phyloP scores from a whole-genome alignment of 2,888 invertebrate genomes.

The Conomelus anceps region DNA sequence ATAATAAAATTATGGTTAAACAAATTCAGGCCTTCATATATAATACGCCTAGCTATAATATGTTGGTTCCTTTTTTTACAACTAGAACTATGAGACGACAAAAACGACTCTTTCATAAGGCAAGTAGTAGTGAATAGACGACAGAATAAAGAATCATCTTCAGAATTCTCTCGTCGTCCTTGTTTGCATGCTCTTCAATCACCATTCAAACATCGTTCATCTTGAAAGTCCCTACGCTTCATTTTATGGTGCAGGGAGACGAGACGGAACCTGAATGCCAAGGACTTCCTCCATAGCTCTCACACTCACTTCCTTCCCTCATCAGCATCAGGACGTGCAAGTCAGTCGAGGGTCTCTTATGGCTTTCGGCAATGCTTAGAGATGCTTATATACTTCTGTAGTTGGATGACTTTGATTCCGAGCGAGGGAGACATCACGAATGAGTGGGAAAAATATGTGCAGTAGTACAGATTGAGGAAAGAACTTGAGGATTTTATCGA shows the following conservation, averaged over 20 bases:
- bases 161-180: background rate
- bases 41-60: background rate
- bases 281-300: background rate
- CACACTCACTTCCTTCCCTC: background rate
- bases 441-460: background rate
- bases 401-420: background rate
- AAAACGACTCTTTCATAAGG: background rate
- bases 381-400: too few relatives aligned
- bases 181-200: background rate
- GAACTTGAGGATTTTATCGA: too few relatives aligned
- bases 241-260: background rate
- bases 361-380: background rate
- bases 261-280: background rate
- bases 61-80: background rate
- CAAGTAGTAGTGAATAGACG: background rate
- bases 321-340: background rate
- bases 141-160: background rate
- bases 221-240: background rate
- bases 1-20: background rate
- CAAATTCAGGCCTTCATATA: background rate
- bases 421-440: background rate
- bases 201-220: background rate
- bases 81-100: background rate
- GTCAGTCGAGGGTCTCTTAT: background rate
- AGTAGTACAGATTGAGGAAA: background rate